A percentile compares a stretch with the other conserved stretches of the same genome.
Conservation (phyloP, 1,140 invertebrate species). For the Maconellicoccus hirsutus region DNA sequence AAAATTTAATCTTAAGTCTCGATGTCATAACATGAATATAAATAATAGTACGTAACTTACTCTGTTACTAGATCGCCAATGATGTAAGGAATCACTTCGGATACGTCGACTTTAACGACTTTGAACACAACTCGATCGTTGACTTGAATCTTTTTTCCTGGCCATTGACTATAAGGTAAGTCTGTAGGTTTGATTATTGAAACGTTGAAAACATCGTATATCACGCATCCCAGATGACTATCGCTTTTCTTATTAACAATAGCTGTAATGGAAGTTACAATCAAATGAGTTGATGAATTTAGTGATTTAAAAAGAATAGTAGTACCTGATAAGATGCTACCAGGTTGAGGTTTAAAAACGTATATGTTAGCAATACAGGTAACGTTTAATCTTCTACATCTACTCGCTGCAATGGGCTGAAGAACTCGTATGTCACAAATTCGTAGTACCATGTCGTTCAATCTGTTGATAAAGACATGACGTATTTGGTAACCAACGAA, state of each 20-base stretch:
- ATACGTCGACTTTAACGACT: not conserved
- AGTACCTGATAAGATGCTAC: not conserved
- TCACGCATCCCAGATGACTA: not conserved
- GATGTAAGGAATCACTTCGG: conserved; percentile 1
- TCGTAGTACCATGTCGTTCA: not conserved
- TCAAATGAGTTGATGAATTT: not conserved
- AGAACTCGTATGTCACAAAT: not conserved
- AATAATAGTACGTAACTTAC: not conserved
- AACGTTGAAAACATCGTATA: not conserved
- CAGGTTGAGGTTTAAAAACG: not conserved
- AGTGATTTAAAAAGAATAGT: not conserved
- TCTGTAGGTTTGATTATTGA: not conserved
- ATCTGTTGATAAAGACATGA: not conserved
- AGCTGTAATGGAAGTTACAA: not conserved
- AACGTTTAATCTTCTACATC: not conserved
- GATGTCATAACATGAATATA: no score
- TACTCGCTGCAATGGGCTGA: not conserved
- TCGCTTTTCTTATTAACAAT: not conserved
- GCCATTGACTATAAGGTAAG: not conserved
- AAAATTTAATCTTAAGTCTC: no score
- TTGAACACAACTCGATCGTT: not conserved
- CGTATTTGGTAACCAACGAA: not conserved
- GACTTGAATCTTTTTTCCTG: not conserved
- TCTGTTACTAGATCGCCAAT: not conserved
- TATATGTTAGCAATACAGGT: not conserved